phyloP scores from a whole-genome alignment of 2,797 vertebrate genomes.

The Hyperoplus lanceolatus region DNA sequence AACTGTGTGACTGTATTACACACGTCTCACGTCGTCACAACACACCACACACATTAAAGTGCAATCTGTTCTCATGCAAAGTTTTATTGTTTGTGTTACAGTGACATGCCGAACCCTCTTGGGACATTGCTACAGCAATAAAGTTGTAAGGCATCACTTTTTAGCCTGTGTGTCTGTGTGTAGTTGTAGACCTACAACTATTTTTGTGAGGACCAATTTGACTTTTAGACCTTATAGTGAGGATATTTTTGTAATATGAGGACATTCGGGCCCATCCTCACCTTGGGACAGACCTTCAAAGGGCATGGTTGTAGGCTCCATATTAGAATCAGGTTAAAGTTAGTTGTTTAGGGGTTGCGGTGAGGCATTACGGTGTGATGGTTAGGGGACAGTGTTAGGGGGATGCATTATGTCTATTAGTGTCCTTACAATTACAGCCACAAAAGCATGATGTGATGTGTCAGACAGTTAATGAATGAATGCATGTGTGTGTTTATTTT shows the following conservation, averaged over 20 bases:
- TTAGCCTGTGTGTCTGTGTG: slow-evolving; percentile 8
- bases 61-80: slow-evolving; percentile 46
- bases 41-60: not conserved
- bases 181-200: not conserved
- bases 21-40: slow-evolving; percentile 17
- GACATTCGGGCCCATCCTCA: too few relatives aligned
- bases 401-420: too few relatives aligned
- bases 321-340: too few relatives aligned
- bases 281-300: too few relatives aligned
- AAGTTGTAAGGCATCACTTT: slow-evolving; percentile 3
- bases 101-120: slow-evolving; percentile 8
- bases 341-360: too few relatives aligned
- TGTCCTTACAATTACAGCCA: too few relatives aligned
- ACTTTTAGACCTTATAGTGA: too few relatives aligned
- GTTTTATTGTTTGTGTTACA: slow-evolving; percentile 11
- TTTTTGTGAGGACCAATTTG: too few relatives aligned
- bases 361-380: too few relatives aligned
- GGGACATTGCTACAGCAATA: not conserved
- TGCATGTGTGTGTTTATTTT: slow-evolving; percentile 10
- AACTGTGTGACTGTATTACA: slow-evolving; percentile 21
- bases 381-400: too few relatives aligned
- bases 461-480: not conserved
- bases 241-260: too few relatives aligned
- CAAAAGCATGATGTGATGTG: not conserved
- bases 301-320: too few relatives aligned